Base-by-base conservation (phyloP, 2,113 vertebrate species). In the Sander vitreus region DNA sequence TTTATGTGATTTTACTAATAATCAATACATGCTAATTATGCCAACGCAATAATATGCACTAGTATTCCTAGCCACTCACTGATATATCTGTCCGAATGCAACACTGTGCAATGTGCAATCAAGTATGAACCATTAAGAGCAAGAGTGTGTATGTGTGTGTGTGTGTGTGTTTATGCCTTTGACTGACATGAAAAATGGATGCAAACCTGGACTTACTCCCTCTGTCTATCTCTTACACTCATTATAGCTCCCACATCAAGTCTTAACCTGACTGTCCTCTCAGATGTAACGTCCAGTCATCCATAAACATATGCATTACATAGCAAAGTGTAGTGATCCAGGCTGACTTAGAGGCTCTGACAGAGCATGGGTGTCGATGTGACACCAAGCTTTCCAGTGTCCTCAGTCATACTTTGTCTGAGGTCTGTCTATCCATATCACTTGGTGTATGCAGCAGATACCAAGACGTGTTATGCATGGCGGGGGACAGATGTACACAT, bases 111-210 rank as follows among this genome's bases (percentile, higher is more conserved):
- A 43, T 43, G 3, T 43, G 39, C 39, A 43, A 43, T 43, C 39
- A 43, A 63, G 66, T 67, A 15, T 15, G 54, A 73, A 15, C 14
- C 14, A 43, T 36, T 14, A 25, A 36, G 51, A 75, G 58, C 36
- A 33, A 11, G 39, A 43, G 39, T 59, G 45, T 73, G 27, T 73
- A 3, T 39, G 48, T 30, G 36, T 70, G 12, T 47, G 27, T 58
- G 15, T 53, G 21, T 54, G 21, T 82, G 66, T 43, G 55, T 72
- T 73, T 86, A 53, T 73, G 54, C 66, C 39, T 50, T 12, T 19
- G 39, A 80, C 70, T 76, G 76, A 83, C 83, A 85, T 85, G 66
- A 78, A 84, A 91, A 86, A 90, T 89, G 48, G 23, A 91, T 85
- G 83, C 51, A 83, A 84, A 85, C 62, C 43, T 76, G 48, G 69